Conservation (phyloP, 2,797 vertebrate species). For the Danio kyathit region DNA sequence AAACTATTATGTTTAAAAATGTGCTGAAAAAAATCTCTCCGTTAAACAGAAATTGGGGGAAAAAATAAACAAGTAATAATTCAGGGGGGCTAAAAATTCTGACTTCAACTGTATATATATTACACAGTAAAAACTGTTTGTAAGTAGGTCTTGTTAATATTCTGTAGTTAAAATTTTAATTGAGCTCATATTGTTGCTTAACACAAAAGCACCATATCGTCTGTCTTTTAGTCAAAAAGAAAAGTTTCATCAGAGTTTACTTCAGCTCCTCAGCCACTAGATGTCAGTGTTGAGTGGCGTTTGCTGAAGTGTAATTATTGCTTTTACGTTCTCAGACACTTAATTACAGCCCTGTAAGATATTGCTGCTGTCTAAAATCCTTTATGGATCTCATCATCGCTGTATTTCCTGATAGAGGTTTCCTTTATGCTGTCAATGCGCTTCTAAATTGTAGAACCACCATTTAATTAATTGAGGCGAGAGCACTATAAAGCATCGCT, state of each 20-base stretch:
- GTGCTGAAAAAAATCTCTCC: too few species aligned
- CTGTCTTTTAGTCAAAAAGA: neutral
- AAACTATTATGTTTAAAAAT: too few species aligned
- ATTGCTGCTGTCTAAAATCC: conserved; percentile 69
- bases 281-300: conserved; percentile 69
- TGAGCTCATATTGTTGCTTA: neutral
- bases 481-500: conserved; percentile 56
- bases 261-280: conserved; percentile 65
- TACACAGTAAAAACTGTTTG: neutral
- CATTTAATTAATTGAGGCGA: conserved; percentile 60
- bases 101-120: too few species aligned
- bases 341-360: conserved; percentile 70
- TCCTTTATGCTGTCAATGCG: conserved; percentile 71
- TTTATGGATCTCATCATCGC: conserved; percentile 59
- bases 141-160: neutral
- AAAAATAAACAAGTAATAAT: too few species aligned
- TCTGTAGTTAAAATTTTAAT: neutral
- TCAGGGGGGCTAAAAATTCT: too few species aligned
- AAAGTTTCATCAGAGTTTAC: neutral
- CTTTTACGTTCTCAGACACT: conserved; percentile 63
- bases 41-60: too few species aligned
- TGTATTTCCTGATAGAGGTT: conserved; percentile 66
- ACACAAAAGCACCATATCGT: neutral
- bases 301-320: conserved; percentile 28
- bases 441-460: conserved; percentile 67